Evolutionary conservation across 1,140 invertebrate genomes (phyloP).

Genomic region (Drosophila quadrilineata): DNA sequence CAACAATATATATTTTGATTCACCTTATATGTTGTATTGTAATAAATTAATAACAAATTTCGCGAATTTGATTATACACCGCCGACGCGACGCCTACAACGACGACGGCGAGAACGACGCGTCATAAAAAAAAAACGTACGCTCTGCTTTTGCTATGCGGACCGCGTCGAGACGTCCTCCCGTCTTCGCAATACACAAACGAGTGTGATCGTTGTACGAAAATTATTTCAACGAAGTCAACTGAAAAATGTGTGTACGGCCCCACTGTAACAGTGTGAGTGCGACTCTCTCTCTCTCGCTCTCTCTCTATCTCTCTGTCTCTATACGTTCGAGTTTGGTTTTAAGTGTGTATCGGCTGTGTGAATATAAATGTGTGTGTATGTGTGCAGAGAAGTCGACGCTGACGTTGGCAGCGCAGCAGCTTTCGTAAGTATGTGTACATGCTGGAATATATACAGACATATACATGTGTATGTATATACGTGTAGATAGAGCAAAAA

Average conservation of each 20-base stretch:
- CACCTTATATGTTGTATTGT: conserved; percentile 2
- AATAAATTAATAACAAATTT: conserved; percentile 43
- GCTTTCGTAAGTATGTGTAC: conserved; percentile 46
- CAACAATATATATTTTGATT: conserved; percentile 9
- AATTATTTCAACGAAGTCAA: conserved; percentile 80
- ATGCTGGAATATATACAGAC: conserved; percentile 18
- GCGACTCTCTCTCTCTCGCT: not conserved
- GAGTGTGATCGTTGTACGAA: conserved; percentile 81
- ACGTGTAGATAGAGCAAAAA: conserved; percentile 43
- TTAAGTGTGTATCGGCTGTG: conserved; percentile 6
- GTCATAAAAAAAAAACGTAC: conserved; percentile 41
- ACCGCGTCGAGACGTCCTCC: conserved; percentile 65
- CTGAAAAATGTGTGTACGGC: conserved; percentile 72
- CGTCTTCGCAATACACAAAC: conserved; percentile 78
- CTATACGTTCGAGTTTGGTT: conserved; percentile 9
- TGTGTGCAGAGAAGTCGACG: conserved; percentile 21
- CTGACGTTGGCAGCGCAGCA: conserved; percentile 53
- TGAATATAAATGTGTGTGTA: conserved; percentile 3
- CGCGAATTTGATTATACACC: conserved; percentile 34
- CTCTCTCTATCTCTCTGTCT: no score
- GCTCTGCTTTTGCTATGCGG: conserved; percentile 45
- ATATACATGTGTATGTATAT: conserved; percentile 11
- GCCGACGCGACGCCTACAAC: conserved; percentile 41
- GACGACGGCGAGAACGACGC: conserved; percentile 39
- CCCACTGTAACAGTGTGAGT: conserved; percentile 20